phyloP scores from a whole-genome alignment of 2,797 vertebrate species.

The Halcyon leucocephala region DNA sequence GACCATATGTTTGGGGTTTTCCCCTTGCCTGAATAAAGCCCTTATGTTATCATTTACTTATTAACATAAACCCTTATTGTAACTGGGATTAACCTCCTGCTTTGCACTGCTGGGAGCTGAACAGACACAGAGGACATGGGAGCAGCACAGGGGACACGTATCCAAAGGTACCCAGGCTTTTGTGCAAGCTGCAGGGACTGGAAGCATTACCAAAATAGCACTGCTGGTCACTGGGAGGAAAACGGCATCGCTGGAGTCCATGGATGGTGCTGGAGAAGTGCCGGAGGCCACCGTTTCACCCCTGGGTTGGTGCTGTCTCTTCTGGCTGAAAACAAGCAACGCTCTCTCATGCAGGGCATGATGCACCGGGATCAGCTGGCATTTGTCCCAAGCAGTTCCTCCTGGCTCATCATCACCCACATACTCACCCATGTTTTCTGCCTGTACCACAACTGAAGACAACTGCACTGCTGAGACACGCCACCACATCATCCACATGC shows the following conservation, averaged over 20 bases:
- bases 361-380: too few relatives aligned
- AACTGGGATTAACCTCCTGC: not conserved
- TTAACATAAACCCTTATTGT: not conserved
- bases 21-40: not conserved
- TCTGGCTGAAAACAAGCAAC: too few relatives aligned
- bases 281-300: too few relatives aligned
- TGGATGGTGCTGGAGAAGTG: too few relatives aligned
- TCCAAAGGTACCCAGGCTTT: not conserved
- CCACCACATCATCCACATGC: not conserved
- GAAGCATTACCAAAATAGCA: not conserved
- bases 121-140: not conserved
- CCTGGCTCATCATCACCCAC: too few relatives aligned
- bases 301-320: too few relatives aligned
- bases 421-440: not conserved
- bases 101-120: not conserved
- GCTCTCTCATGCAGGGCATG: too few relatives aligned
- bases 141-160: not conserved
- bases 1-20: not conserved
- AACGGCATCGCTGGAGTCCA: too few relatives aligned
- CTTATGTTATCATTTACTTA: not conserved
- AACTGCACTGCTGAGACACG: not conserved
- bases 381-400: too few relatives aligned
- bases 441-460: rapidly evolving
- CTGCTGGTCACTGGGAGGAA: too few relatives aligned
- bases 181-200: not conserved